These are phyloP conservation scores for Gnathonemus longibarbis DNA, from an alignment of 2,113 vertebrate species.

Conservation along the genomic window DNA sequence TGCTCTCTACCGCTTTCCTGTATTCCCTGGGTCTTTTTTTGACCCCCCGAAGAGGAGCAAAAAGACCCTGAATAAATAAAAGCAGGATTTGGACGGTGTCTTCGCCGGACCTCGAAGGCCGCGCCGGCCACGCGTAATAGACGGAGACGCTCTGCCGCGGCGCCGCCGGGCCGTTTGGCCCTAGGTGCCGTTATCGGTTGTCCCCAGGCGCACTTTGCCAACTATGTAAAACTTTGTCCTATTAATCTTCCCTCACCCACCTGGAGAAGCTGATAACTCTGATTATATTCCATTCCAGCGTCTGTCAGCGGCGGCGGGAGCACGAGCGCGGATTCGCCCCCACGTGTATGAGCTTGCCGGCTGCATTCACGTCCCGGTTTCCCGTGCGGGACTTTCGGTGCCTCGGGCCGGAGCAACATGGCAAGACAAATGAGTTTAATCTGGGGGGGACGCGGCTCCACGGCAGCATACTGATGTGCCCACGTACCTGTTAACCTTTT, in stretches of 20 bases:
- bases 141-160: neutral
- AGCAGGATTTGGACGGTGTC: slow-evolving; percentile 26
- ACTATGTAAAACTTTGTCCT: slow-evolving; percentile 4
- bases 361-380: neutral
- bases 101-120: neutral
- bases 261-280: slow-evolving; percentile 19
- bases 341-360: neutral
- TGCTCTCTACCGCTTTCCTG: neutral
- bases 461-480: slow-evolving; percentile 1
- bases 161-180: neutral
- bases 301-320: neutral
- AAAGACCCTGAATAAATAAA: slow-evolving; percentile 22
- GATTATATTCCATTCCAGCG: neutral
- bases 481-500: slow-evolving; percentile 17
- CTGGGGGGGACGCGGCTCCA: neutral
- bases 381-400: neutral
- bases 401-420: neutral
- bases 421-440: slow-evolving; percentile 24
- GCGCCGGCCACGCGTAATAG: neutral
- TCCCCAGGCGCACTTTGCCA: neutral
- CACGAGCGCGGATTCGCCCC: neutral
- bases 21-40: slow-evolving; percentile 12
- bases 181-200: neutral
- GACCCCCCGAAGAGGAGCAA: slow-evolving; percentile 1
- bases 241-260: slow-evolving; percentile 15